Evolutionary conservation across 2,113 vertebrate species (phyloP).

Genomic region (Muscicapa adusta): DNA sequence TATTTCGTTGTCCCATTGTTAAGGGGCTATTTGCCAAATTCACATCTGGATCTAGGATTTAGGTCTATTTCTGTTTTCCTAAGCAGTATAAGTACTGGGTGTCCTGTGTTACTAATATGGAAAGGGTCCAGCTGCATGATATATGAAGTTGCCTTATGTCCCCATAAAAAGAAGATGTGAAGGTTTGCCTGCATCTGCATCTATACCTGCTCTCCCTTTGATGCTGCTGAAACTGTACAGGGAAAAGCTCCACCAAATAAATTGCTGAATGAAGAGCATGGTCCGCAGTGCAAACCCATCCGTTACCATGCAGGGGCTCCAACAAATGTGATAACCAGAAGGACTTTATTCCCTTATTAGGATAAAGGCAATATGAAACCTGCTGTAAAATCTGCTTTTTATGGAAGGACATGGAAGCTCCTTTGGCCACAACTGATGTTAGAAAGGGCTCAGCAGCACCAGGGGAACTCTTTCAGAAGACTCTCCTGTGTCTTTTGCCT

Average conservation of each 20-base stretch:
- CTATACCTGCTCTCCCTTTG: slow-evolving; percentile 27
- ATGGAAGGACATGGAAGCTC: neutral
- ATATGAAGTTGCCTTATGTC: neutral
- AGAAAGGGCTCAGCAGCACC: neutral
- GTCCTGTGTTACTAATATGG: slow-evolving; percentile 46
- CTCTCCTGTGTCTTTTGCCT: neutral
- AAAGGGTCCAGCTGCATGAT: slow-evolving; percentile 21
- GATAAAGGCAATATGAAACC: slow-evolving; percentile 26
- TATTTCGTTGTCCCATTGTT: neutral
- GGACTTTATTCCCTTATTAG: slow-evolving; percentile 41
- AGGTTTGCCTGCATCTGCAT: slow-evolving; percentile 28
- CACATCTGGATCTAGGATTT: slow-evolving; percentile 53
- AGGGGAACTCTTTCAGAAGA: neutral
- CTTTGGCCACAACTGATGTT: neutral
- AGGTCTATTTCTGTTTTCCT: slow-evolving; percentile 33
- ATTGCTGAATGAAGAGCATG: neutral
- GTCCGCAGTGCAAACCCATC: neutral
- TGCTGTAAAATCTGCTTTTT: slow-evolving; percentile 33
- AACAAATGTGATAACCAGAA: slow-evolving; percentile 3
- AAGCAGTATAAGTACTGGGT: slow-evolving; percentile 3
- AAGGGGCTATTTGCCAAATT: slow-evolving; percentile 48
- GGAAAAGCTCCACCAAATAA: neutral
- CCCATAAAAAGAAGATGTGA: slow-evolving; percentile 33
- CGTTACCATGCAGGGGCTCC: neutral
- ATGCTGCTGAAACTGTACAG: neutral